A percentile compares a stretch with the other conserved stretches of the same genome.
These are phyloP conservation scores for Brenthis hecate DNA, from an alignment of 2,888 invertebrate species.

Conservation along the genomic window DNA sequence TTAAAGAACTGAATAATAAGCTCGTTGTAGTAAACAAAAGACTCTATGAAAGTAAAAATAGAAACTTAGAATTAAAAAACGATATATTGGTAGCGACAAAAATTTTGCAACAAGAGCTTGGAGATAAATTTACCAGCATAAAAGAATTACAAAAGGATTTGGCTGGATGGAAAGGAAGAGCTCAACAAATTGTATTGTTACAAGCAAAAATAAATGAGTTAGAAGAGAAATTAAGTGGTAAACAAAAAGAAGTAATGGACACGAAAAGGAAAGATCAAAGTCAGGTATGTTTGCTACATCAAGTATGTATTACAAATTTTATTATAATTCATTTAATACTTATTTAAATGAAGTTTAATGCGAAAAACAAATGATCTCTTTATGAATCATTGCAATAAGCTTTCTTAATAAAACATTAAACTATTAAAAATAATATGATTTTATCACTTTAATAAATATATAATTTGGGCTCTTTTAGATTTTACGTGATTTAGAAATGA, in stretches of 20 bases:
- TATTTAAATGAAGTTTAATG: neutral
- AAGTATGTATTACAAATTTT: neutral
- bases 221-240: conserved; percentile 82
- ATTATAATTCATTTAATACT: neutral
- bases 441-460: too few relatives aligned
- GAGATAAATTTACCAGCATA: conserved; percentile 86
- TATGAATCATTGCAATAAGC: neutral
- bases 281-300: conserved; percentile 49
- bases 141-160: conserved; percentile 81
- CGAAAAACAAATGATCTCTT: neutral
- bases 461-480: conserved; percentile 47
- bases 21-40: conserved; percentile 82
- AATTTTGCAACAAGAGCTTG: conserved; percentile 88
- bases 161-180: conserved; percentile 88
- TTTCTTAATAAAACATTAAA: too few relatives aligned
- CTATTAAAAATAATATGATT: too few relatives aligned
- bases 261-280: conserved; percentile 61
- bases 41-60: conserved; percentile 86
- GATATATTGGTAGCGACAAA: conserved; percentile 88
- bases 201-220: conserved; percentile 87
- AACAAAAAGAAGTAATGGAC: conserved; percentile 57
- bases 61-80: conserved; percentile 85
- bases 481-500: conserved; percentile 79
- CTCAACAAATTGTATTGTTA: conserved; percentile 87
- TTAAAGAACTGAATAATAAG: conserved; percentile 84